phyloP scores from a whole-genome alignment of 2,113 vertebrate genomes.

The Semnopithecus entellus region DNA sequence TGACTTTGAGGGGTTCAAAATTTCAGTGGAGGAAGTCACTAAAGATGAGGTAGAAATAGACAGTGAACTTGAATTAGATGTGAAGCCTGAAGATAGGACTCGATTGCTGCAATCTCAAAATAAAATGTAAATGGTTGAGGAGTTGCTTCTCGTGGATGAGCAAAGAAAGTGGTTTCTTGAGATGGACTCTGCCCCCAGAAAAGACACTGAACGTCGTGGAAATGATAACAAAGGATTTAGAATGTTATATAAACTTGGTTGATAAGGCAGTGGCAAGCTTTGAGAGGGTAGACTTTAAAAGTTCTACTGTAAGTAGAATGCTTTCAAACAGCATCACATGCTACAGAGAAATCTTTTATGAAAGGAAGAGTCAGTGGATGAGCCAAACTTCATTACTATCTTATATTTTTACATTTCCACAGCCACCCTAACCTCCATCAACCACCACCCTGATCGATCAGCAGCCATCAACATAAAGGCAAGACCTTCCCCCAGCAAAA shows the following conservation, averaged over 20 bases:
- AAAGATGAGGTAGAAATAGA: not conserved
- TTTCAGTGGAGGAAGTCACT: not conserved
- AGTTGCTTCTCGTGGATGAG: not conserved
- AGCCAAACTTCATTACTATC: not conserved
- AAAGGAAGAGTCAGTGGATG: not conserved
- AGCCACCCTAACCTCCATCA: not conserved
- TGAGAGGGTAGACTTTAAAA: not conserved
- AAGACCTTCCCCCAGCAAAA: not conserved
- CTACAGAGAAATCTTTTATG: not conserved
- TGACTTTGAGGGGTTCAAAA: not conserved
- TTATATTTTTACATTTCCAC: not conserved
- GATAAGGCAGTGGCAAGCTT: not conserved
- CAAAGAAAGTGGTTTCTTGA: not conserved
- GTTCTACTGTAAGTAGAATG: not conserved
- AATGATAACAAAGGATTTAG: not conserved
- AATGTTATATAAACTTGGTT: not conserved
- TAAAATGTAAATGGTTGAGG: not conserved
- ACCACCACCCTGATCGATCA: not conserved
- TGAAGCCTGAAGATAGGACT: not conserved
- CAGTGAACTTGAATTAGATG: not conserved
- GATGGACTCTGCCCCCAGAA: not conserved
- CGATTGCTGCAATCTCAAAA: not conserved
- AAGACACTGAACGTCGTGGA: not conserved
- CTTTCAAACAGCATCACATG: not conserved
- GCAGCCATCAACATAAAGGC: not conserved